Evolutionary conservation across 2,797 vertebrate species (phyloP), one percentile per base, ranked within the genome.

Genomic region (Lepidocolaptes lacrymiger): DNA sequence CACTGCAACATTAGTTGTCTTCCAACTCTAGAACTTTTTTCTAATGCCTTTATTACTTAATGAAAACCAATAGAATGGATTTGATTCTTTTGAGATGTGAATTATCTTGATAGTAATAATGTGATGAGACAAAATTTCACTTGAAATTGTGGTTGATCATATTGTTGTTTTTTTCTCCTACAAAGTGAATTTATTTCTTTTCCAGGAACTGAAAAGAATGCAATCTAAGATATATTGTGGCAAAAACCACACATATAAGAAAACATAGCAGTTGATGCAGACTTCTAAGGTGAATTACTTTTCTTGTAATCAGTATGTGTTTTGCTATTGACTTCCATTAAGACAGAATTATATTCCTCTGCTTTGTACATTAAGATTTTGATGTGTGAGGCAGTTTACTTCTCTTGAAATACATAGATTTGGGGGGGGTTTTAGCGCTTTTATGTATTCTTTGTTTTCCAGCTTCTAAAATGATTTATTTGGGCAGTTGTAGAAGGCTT

Each of bases 341-440:
- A 34, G 20, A 51, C 3, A 79, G 24, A 32, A 83, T 19, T n/a
- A 39, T 49, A 21, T 7, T 64, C 12, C 19, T 73, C 10, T 37
- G 15, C 43, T 76, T 72, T 63, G 20, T 26, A 37, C 9, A 37
- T 16, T 39, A 54, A 46, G 6, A 24, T 68, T 78, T 55, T 85
- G 24, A 59, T 15, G 3, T 58, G 34, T 75, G 9, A 67, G 36
- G 63, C 1, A 37, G 9, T 58, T 80, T 52, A 7, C 2, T 61
- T 89, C n/a, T 41, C 28, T 61, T 27, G 41, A 63, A 80, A 30
- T 54, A 27, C 5, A 49, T 12, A 20, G 2, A 5, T 44, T 63
- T 63, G 1, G 1, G 1, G 1, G 0, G 0, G 0, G 16, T 49
- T 66, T 56, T n/a, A 41, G 5, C 8, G 52, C 10, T 58, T 89